These are phyloP conservation scores for Cairina moschata DNA, from an alignment of 2,113 vertebrate species.

Conservation along the genomic window DNA sequence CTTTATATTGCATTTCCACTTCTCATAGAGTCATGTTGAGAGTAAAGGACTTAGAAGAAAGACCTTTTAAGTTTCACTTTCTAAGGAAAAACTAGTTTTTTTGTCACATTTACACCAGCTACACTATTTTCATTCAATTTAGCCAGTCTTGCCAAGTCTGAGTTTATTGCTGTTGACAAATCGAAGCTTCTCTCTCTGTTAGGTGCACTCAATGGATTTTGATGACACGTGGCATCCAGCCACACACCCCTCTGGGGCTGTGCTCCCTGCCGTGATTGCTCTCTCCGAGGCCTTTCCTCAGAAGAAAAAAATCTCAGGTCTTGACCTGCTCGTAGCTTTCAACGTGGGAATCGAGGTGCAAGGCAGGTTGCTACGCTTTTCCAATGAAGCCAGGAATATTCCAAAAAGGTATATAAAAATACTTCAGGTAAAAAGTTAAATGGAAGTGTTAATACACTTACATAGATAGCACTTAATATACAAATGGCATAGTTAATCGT, in stretches of 20 bases:
- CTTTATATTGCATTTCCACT: background rate
- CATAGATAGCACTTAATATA: background rate
- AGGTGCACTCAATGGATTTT: conserved; percentile 98
- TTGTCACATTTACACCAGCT: background rate
- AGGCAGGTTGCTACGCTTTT: conserved; percentile 88
- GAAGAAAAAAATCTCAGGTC: conserved; percentile 81
- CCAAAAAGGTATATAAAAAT: conserved; percentile 83
- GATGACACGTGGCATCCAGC: conserved; percentile 96
- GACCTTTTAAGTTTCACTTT: background rate
- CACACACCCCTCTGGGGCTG: conserved; percentile 93
- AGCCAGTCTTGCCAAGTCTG: background rate
- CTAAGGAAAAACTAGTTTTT: background rate
- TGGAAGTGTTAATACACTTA: background rate
- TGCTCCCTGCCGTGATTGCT: conserved; percentile 86
- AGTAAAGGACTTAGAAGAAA: background rate
- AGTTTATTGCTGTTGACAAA: background rate
- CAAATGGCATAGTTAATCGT: background rate
- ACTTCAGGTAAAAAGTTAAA: background rate
- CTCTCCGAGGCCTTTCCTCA: conserved; percentile 78
- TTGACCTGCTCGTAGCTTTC: conserved; percentile 91
- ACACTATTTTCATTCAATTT: background rate
- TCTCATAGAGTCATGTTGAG: rapidly evolving
- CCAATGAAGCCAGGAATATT: conserved; percentile 89
- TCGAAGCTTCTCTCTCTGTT: background rate
- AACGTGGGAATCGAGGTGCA: conserved; percentile 93